These are phyloP conservation scores for Charadrius vociferus DNA, from an alignment of 2,113 vertebrate genomes.

Conservation along the genomic window DNA sequence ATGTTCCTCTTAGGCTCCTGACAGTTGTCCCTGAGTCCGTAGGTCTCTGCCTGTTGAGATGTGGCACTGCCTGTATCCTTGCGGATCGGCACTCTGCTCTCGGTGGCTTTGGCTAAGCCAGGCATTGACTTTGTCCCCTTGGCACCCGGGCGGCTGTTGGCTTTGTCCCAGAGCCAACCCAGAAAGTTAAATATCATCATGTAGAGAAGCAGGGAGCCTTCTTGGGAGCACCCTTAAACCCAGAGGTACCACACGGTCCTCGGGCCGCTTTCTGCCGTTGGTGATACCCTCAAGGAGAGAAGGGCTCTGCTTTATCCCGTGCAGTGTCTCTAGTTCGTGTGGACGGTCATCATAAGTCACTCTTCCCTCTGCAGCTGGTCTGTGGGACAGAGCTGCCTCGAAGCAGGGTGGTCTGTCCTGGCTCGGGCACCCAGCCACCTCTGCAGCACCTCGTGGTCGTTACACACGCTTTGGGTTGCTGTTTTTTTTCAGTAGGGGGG, in stretches of 20 bases:
- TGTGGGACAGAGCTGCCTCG: background rate
- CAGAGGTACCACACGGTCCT: fast-evolving
- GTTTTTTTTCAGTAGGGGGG: background rate
- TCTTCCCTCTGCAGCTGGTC: background rate
- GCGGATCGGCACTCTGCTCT: background rate
- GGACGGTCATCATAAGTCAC: background rate
- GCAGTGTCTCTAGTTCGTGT: background rate
- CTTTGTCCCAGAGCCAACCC: background rate
- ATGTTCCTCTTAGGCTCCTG: background rate
- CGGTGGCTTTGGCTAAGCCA: background rate
- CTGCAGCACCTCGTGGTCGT: background rate
- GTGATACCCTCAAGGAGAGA: background rate
- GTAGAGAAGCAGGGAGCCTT: background rate
- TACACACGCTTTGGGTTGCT: background rate
- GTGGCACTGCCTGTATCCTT: background rate
- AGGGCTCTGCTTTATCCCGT: fast-evolving
- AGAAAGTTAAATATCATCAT: background rate
- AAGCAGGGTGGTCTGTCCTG: background rate
- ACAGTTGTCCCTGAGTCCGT: background rate
- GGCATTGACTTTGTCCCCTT: background rate
- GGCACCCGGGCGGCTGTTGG: background rate
- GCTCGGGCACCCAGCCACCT: background rate
- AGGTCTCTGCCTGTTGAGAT: background rate
- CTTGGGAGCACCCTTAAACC: background rate
- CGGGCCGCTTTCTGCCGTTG: fast-evolving